Evolutionary conservation across 1,140 invertebrate genomes (phyloP).

Genomic region (Bombus balteatus): DNA sequence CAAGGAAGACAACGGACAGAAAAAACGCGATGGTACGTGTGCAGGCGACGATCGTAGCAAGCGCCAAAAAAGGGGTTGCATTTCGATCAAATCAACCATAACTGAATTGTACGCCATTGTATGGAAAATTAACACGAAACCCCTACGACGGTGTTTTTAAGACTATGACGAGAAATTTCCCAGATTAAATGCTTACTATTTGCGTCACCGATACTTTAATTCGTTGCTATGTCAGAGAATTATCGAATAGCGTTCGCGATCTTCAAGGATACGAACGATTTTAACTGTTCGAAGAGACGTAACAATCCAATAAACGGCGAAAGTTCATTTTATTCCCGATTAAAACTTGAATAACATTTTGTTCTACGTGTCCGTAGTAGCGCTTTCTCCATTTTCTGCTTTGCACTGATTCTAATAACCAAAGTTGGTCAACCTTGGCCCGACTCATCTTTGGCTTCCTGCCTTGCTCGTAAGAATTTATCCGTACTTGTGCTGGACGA

Average conservation of each 20-base stretch:
- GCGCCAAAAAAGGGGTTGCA: background rate
- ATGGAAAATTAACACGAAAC: background rate
- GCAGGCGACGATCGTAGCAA: background rate
- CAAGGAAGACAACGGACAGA: too few species aligned
- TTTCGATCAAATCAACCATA: background rate
- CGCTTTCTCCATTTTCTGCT: background rate
- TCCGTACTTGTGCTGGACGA: background rate
- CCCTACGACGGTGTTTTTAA: background rate
- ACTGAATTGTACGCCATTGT: background rate
- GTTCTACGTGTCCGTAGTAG: background rate
- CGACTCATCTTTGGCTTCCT: background rate
- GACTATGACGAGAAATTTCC: background rate
- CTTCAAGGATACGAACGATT: background rate
- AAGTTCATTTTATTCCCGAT: background rate
- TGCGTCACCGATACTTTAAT: background rate
- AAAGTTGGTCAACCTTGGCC: background rate
- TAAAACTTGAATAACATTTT: background rate
- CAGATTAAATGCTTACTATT: background rate
- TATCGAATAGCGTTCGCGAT: background rate
- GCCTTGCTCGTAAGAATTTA: background rate
- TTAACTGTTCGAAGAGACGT: background rate
- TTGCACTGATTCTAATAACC: background rate
- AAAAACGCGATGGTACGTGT: too few species aligned
- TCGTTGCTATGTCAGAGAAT: background rate
- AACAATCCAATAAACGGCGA: background rate